These are phyloP conservation scores for Gavia stellata DNA, from an alignment of 2,113 vertebrate species.

Conservation along the genomic window DNA sequence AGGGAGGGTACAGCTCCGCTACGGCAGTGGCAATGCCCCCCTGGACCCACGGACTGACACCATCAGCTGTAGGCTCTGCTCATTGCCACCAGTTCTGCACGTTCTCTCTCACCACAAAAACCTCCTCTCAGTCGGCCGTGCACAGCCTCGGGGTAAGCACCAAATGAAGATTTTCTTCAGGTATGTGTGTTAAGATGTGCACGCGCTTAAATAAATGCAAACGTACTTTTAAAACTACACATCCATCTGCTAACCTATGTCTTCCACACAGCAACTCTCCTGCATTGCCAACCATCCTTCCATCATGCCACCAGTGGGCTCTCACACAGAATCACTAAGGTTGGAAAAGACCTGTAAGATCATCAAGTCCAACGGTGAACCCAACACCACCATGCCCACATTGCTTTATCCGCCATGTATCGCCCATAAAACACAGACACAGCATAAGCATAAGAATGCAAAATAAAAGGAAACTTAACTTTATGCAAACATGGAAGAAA, in stretches of 20 bases:
- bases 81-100: background rate
- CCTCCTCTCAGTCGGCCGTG: background rate
- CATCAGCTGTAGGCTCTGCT: background rate
- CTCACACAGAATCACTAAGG: too few relatives aligned
- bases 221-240: background rate
- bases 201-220: background rate
- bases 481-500: background rate
- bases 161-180: background rate
- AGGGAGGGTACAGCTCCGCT: background rate
- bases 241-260: background rate
- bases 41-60: background rate
- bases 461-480: background rate
- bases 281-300: background rate
- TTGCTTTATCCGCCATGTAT: background rate
- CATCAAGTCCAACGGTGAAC: too few relatives aligned
- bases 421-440: background rate
- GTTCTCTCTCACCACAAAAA: background rate
- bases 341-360: too few relatives aligned
- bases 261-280: background rate
- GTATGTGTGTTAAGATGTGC: accelerated
- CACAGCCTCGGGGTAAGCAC: background rate
- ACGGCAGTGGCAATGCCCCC: background rate
- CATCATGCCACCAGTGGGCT: background rate
- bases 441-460: background rate
- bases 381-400: too few relatives aligned